Percentiles rank a stretch among this genome's conserved stretches.
Evolutionary conservation across 30 jellyfish, hydroid and myxozoan genomes (phyloP).

Genomic region (Calvadosia cruxmelitensis): DNA sequence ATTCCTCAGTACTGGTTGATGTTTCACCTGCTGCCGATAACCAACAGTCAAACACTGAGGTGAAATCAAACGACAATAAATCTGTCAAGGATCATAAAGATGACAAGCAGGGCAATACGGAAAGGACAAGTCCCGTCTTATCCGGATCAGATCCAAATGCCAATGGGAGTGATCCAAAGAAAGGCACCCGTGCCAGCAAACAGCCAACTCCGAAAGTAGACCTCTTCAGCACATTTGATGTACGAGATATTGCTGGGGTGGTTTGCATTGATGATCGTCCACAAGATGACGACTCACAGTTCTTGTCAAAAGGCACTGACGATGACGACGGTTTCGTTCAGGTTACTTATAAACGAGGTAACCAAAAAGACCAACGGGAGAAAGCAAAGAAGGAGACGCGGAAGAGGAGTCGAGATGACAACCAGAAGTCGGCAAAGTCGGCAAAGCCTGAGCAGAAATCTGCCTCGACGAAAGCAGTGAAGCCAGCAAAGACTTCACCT

Average conservation of each 20-base stretch:
- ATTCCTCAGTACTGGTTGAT: slow-evolving; percentile 48
- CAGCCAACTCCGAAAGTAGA: slow-evolving; percentile 50
- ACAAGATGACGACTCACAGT: slow-evolving; percentile 17
- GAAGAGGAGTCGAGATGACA: slow-evolving; percentile 32
- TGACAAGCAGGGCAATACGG: background rate
- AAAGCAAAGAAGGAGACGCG: slow-evolving; percentile 50
- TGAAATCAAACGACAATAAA: background rate
- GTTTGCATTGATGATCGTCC: slow-evolving; percentile 77
- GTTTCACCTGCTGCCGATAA: slow-evolving; percentile 98
- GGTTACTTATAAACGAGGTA: slow-evolving; percentile 23
- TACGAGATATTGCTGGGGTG: slow-evolving; percentile 69
- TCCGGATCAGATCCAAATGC: slow-evolving; percentile 3
- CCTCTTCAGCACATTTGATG: slow-evolving; percentile 52
- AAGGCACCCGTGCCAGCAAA: slow-evolving; percentile 26
- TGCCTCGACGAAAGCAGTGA: slow-evolving; percentile 12
- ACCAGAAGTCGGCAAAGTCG: background rate
- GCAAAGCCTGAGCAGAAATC: slow-evolving; percentile 1
- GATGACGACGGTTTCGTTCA: slow-evolving; percentile 59
- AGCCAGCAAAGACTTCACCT: slow-evolving; percentile 7
- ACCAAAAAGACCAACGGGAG: slow-evolving; percentile 3
- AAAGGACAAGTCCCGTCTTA: slow-evolving; percentile 7
- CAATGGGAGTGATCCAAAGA: slow-evolving; percentile 51
- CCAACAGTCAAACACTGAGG: slow-evolving; percentile 10
- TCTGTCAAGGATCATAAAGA: background rate
- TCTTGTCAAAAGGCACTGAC: background rate